phyloP scores from a whole-genome alignment of 2,113 vertebrate genomes.

The Brachypteracias leptosomus region DNA sequence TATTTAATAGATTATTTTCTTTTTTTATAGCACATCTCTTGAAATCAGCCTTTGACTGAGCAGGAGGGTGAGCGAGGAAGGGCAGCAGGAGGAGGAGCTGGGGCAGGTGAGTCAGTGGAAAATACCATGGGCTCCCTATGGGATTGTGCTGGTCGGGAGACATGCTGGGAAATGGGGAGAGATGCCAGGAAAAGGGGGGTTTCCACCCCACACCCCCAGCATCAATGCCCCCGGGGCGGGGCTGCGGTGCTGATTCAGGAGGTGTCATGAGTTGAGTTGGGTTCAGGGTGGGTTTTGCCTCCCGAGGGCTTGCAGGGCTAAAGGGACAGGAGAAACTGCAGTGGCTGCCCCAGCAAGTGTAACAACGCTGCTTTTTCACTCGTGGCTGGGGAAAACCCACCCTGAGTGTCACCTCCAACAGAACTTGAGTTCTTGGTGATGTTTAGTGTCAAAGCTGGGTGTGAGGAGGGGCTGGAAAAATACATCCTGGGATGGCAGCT shows the following conservation, averaged over 20 bases:
- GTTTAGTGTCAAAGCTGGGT: background rate
- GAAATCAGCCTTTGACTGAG: background rate
- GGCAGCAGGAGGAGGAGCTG: background rate
- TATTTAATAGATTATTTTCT: background rate
- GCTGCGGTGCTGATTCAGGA: background rate
- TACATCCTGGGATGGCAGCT: background rate
- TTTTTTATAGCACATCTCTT: background rate
- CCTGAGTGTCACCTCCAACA: background rate
- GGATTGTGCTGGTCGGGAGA: background rate
- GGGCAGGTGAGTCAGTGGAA: slow-evolving; percentile 32
- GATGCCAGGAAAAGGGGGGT: background rate
- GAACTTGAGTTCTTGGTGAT: background rate
- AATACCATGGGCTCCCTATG: accelerated
- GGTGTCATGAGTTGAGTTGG: background rate
- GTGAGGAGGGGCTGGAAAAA: background rate
- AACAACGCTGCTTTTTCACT: background rate
- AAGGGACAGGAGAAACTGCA: slow-evolving; percentile 1
- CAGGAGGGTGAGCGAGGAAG: background rate
- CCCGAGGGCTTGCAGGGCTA: background rate
- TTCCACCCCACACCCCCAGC: background rate
- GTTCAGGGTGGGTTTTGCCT: background rate
- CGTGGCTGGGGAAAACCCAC: background rate
- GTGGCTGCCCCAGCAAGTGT: background rate
- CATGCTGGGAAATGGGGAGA: background rate
- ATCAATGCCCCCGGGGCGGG: background rate